Conservation (phyloP, 2,113 vertebrate species). For the Hemichromis elongatus region DNA sequence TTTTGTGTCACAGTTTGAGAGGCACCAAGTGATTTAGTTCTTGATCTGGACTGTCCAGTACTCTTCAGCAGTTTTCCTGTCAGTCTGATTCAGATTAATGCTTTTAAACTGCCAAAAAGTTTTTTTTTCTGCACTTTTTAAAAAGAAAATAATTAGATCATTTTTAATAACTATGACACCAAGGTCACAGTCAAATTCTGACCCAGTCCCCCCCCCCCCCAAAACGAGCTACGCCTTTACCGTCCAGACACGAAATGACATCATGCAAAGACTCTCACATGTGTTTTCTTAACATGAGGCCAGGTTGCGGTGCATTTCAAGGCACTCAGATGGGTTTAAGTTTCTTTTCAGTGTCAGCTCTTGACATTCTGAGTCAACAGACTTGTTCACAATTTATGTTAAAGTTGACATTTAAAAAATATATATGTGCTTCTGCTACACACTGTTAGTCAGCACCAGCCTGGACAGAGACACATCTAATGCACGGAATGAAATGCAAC, state of each 20-base stretch:
- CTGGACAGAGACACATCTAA: neutral
- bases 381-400: neutral
- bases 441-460: neutral
- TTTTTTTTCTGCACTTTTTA: neutral
- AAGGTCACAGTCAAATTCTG: constrained; percentile 9
- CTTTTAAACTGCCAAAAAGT: neutral
- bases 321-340: neutral
- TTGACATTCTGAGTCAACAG: neutral
- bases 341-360: neutral
- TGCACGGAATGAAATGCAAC: constrained; percentile 4
- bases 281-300: constrained; percentile 53
- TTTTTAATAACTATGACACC: constrained; percentile 3
- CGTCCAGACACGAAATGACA: constrained; percentile 57
- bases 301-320: constrained; percentile 13
- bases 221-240: constrained; percentile 21
- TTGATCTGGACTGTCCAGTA: neutral
- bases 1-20: neutral
- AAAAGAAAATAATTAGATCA: neutral
- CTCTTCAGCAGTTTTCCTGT: neutral
- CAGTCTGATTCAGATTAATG: neutral
- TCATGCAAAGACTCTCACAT: constrained; percentile 42
- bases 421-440: neutral
- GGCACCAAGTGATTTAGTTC: neutral
- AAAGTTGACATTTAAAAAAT: neutral
- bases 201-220: constrained; percentile 45